Conservation (phyloP, 1,140 invertebrate species). For the Aphaenogaster floridana region DNA sequence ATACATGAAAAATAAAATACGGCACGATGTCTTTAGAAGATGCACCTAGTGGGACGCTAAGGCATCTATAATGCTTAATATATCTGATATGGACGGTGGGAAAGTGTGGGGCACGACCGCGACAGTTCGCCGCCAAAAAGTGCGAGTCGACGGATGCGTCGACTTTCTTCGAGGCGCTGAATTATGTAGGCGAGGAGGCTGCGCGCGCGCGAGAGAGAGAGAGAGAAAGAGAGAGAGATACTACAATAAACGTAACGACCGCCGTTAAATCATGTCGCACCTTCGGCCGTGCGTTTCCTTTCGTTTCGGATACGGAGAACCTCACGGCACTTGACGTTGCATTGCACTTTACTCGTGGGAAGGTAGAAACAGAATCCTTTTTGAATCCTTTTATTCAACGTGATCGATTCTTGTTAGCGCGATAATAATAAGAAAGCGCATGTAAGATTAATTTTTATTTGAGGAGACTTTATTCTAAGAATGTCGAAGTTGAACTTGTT, state of each 20-base stretch:
- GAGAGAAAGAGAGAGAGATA: not conserved
- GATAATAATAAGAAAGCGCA: not conserved
- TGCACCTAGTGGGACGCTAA: not conserved
- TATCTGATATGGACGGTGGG: not conserved
- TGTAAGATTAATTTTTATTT: conserved; percentile 3
- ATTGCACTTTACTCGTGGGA: not conserved
- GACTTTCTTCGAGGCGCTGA: conserved; percentile 35
- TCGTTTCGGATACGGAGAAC: conserved; percentile 26
- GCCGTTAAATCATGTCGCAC: conserved; percentile 44
- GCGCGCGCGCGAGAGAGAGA: not conserved
- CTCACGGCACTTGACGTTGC: not conserved
- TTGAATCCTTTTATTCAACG: not conserved
- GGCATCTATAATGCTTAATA: not conserved
- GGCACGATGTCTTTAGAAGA: not conserved
- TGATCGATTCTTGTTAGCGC: not conserved
- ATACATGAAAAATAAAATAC: not conserved
- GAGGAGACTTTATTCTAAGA: not conserved
- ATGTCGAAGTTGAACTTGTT: not conserved
- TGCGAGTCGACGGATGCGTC: conserved; percentile 31
- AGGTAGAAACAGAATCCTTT: conserved; percentile 19
- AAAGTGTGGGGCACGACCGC: not conserved
- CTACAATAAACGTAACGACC: conserved; percentile 49
- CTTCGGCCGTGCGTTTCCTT: conserved; percentile 17
- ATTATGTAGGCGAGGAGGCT: conserved; percentile 43
- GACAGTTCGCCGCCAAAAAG: conserved; percentile 29